Conservation (phyloP, 1,140 invertebrate genomes). For the Drosophila subobscura region DNA sequence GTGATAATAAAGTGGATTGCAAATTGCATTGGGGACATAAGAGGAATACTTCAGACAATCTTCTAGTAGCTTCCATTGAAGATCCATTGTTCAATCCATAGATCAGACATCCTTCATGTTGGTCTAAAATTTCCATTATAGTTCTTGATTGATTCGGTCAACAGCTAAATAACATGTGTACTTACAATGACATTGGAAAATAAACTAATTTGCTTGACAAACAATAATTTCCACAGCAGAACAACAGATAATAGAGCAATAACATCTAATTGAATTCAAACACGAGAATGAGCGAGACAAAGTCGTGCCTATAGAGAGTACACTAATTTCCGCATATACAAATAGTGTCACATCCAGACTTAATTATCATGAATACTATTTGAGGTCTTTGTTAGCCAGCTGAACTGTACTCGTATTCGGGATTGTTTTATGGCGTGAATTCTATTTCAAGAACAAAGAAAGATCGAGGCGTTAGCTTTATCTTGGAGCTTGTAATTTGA, state of each 20-base stretch:
- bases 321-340: constrained; percentile 44
- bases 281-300: constrained; percentile 32
- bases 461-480: constrained; percentile 3
- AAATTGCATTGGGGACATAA: constrained; percentile 25
- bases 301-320: constrained; percentile 49
- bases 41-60: not conserved
- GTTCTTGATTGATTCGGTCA: constrained; percentile 39
- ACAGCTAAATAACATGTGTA: constrained; percentile 26
- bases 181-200: constrained; percentile 52
- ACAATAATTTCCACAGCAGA: constrained; percentile 41
- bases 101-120: no score
- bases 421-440: constrained; percentile 12
- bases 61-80: no score
- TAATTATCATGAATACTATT: constrained; percentile 38
- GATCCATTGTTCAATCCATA: no score
- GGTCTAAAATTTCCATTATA: not conserved
- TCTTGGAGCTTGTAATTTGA: not conserved
- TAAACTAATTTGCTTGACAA: constrained; percentile 49
- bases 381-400: constrained; percentile 21
- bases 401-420: constrained; percentile 3
- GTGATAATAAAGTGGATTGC: constrained; percentile 36
- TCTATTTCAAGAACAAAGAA: constrained; percentile 17
- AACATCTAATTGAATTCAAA: constrained; percentile 59
- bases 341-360: constrained; percentile 36
- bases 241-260: constrained; percentile 48